Conservation (phyloP, 2,113 vertebrate genomes). For the Gavialis gangeticus region DNA sequence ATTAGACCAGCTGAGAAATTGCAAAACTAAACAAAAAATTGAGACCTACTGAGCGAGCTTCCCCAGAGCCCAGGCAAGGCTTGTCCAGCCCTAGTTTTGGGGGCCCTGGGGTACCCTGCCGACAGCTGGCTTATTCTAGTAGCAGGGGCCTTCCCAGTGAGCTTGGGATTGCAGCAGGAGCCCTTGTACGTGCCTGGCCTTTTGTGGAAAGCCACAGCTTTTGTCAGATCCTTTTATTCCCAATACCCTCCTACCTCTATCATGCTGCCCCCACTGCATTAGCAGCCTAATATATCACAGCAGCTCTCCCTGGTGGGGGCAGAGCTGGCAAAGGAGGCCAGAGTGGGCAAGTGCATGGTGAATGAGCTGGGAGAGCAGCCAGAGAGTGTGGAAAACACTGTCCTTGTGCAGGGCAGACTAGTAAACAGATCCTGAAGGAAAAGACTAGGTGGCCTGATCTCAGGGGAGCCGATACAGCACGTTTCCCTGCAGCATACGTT, state of each 20-base stretch:
- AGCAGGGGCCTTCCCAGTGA: not conserved
- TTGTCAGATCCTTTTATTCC: too few relatives aligned
- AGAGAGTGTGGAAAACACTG: not conserved
- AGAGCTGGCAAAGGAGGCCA: not conserved
- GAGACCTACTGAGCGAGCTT: not conserved
- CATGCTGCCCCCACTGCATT: not conserved
- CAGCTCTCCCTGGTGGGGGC: not conserved
- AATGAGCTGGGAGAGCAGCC: not conserved
- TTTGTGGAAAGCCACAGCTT: too few relatives aligned
- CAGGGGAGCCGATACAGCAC: not conserved
- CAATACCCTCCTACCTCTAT: too few relatives aligned
- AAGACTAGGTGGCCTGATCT: not conserved
- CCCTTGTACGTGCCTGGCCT: too few relatives aligned
- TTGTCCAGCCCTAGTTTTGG: not conserved
- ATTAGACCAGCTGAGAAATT: too few relatives aligned
- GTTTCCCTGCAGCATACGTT: not conserved
- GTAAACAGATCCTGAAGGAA: not conserved
- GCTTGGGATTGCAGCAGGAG: not conserved
- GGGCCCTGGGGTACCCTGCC: not conserved
- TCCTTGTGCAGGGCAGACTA: not conserved
- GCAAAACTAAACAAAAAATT: too few relatives aligned
- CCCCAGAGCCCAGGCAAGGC: not conserved
- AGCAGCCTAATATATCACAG: not conserved
- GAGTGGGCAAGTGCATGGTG: not conserved
- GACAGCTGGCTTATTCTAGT: not conserved